Evolutionary conservation across 2,888 invertebrate genomes (phyloP).

Genomic region (Drosophila merina): DNA sequence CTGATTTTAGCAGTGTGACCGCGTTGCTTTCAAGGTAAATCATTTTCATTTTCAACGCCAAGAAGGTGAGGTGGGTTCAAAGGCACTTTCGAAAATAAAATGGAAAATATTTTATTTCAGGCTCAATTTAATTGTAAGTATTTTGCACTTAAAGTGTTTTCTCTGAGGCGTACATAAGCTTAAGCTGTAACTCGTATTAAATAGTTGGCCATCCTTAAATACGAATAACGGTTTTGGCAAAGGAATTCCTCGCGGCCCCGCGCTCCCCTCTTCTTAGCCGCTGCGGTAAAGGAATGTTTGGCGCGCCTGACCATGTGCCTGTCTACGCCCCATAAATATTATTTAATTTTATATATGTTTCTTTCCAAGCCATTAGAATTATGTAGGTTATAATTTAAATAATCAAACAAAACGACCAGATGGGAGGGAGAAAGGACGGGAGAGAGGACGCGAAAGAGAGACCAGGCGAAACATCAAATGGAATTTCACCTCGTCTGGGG

Average conservation of each 20-base stretch:
- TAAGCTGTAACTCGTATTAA: not conserved
- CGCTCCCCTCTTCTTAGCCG: conserved; percentile 2
- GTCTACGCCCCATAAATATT: conserved; percentile 76
- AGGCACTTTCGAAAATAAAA: not conserved
- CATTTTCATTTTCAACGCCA: conserved; percentile 24
- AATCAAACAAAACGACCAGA: conserved; percentile 44
- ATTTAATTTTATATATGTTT: conserved; percentile 68
- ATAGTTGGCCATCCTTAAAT: conserved; percentile 17
- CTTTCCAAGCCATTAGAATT: conserved; percentile 72
- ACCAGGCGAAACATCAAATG: conserved; percentile 30
- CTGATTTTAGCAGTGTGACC: conserved; percentile 63
- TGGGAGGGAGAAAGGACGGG: not conserved
- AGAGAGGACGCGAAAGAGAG: conserved; percentile 3
- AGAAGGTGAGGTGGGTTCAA: conserved; percentile 29
- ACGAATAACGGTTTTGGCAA: conserved; percentile 22
- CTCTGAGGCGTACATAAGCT: too few relatives aligned
- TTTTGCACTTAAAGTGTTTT: not conserved
- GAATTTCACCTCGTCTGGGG: conserved; percentile 76
- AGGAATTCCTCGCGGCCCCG: conserved; percentile 10
- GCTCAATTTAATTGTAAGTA: not conserved
- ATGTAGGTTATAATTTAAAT: conserved; percentile 79
- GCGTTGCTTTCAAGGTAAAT: conserved; percentile 72
- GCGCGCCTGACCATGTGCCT: conserved; percentile 68
- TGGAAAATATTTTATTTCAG: too few relatives aligned
- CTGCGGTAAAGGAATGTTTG: conserved; percentile 45